Base-by-base conservation (phyloP, 2,797 vertebrate species). In the Rhinogobio ventralis region DNA sequence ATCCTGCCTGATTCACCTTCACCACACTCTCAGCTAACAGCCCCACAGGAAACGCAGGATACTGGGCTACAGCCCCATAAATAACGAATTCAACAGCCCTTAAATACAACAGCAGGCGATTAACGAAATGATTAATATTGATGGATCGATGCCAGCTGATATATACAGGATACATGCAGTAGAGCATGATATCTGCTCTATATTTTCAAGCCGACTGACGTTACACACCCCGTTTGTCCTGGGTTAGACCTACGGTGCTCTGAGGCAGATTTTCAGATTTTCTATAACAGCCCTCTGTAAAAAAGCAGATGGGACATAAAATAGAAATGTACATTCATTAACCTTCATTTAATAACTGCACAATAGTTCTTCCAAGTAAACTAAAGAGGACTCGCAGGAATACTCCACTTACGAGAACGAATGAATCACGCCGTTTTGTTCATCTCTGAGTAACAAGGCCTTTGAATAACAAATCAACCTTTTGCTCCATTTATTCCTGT, bases 401-500 rank as follows among this genome's bases (percentile, higher is more conserved):
- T 77, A 68, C 73, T 83, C 49, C 46, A 55, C 82, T 77, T 57
- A 77, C 1, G 20, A 11, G 64, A 83, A 68, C 7, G 11, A 77
- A 83, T 83, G 73, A 83, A 77, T 69, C 73, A 77, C 60, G 7
- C 25, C 15, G 19, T 57, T 77, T 83, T 57, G 62, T 69, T 69
- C 1, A 19, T 57, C 82, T 77, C 73, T 5, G 19, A 68, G 49
- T 49, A 57, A 64, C 10, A 53, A 55, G 62, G 25, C 30, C 42
- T 66, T 36, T 51, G 82, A 62, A 68, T 74, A 85, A 64, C 62
- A 80, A 64, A 83, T 60, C 72, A 20, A 69, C 33, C 42, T 60
- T 84, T 89, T 74, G 83, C 66, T 75, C 71, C 55, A 42, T 81
- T 67, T 76, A 66, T 86, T 85, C 82, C 28, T 85, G 42, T 83